These are phyloP conservation scores for Astatoreochromis straeleni DNA, from an alignment of 2,113 vertebrate genomes.

Conservation along the genomic window DNA sequence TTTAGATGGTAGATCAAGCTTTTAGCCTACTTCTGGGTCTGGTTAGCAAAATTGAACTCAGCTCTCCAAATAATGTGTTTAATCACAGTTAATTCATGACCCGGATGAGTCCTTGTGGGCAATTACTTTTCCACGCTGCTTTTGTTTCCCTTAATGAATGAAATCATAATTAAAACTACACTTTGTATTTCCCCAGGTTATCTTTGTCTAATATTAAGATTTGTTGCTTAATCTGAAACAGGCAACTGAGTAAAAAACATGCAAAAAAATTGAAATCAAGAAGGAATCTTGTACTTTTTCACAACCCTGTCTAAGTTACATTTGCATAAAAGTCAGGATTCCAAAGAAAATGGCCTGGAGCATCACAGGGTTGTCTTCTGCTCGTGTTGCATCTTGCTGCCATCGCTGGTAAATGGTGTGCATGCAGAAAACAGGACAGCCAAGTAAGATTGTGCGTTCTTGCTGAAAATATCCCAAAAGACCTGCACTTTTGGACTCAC, in stretches of 20 bases:
- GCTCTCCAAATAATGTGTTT: not conserved
- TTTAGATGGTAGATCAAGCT: not conserved
- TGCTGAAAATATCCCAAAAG: not conserved
- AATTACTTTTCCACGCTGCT: not conserved
- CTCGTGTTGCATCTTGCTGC: not conserved
- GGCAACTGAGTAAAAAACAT: not conserved
- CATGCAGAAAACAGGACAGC: rapidly evolving
- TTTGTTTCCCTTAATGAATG: not conserved
- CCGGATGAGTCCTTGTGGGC: not conserved
- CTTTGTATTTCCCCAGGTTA: not conserved
- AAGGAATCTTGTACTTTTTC: not conserved
- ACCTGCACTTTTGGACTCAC: not conserved
- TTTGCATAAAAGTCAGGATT: not conserved
- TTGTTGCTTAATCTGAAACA: not conserved
- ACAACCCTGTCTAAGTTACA: not conserved
- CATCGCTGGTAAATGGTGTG: not conserved
- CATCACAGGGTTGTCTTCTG: not conserved
- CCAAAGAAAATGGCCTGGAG: not conserved
- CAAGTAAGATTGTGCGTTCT: rapidly evolving
- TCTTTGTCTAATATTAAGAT: not conserved
- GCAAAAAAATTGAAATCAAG: not conserved
- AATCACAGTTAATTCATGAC: not conserved
- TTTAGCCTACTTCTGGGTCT: not conserved
- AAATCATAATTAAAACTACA: not conserved
- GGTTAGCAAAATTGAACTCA: not conserved